A percentile compares a stretch with the other conserved stretches of the same genome.
phyloP scores from a whole-genome alignment of 2,797 vertebrate species.

The Periparus ater region DNA sequence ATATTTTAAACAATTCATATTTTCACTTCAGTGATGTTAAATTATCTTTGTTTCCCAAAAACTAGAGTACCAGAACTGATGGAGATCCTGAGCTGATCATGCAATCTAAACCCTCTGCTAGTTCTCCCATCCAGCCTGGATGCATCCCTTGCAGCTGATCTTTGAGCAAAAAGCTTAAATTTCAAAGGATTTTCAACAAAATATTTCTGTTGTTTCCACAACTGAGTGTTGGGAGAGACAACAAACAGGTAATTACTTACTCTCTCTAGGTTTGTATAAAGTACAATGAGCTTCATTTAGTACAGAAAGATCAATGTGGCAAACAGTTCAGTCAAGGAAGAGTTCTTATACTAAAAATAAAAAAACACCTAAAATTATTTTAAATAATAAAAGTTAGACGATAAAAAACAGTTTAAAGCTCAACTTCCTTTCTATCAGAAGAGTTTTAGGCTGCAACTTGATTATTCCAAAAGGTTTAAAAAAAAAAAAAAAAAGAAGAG shows the following conservation, averaged over 20 bases:
- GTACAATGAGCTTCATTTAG: neutral
- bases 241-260: neutral
- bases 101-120: neutral
- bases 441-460: neutral
- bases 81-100: neutral
- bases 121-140: neutral
- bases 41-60: neutral
- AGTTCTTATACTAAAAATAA: neutral
- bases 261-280: neutral
- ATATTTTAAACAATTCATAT: neutral
- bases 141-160: neutral
- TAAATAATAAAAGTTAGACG: neutral
- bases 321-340: neutral
- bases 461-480: neutral
- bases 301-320: neutral
- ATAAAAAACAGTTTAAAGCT: neutral
- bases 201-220: neutral
- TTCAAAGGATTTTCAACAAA: conserved; percentile 22
- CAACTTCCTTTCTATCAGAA: neutral
- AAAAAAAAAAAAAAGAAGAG: neutral
- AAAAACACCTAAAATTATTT: neutral
- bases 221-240: neutral
- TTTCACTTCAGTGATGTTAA: neutral
- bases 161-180: neutral
- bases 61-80: neutral